A percentile compares a stretch with the other conserved stretches of the same genome.
These are phyloP conservation scores for Drosophila busckii DNA, from an alignment of 1,140 invertebrate species.

Conservation along the genomic window DNA sequence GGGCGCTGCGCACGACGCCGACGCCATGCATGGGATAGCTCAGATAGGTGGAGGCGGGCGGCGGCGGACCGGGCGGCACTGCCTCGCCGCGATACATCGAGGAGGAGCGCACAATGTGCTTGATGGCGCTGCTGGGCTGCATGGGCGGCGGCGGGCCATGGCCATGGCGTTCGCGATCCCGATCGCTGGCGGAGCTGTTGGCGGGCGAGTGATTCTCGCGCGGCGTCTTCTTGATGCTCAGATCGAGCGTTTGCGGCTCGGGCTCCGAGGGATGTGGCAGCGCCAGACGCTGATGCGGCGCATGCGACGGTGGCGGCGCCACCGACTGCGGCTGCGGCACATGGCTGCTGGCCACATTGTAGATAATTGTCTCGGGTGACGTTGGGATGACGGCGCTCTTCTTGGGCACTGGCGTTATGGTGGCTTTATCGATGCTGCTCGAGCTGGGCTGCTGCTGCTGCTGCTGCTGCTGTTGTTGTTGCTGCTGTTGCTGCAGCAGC, in stretches of 20 bases:
- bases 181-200: constrained; percentile 65
- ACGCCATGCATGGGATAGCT: constrained; percentile 59
- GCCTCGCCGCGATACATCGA: constrained; percentile 59
- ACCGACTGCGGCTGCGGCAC: constrained; percentile 18
- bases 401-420: constrained; percentile 83
- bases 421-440: constrained; percentile 81
- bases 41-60: constrained; percentile 48
- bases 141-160: constrained; percentile 78
- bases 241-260: constrained; percentile 86
- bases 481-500: constrained; percentile 68
- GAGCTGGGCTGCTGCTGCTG: constrained; percentile 71
- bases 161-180: constrained; percentile 41
- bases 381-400: constrained; percentile 45
- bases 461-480: constrained; percentile 47
- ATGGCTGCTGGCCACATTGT: constrained; percentile 43
- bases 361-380: constrained; percentile 81
- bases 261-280: constrained; percentile 80
- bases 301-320: constrained; percentile 16
- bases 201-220: constrained; percentile 80
- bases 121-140: constrained; percentile 36
- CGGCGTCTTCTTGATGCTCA: constrained; percentile 89
- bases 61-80: constrained; percentile 24
- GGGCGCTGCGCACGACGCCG: constrained; percentile 33
- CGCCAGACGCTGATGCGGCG: constrained; percentile 14
- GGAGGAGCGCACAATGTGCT: constrained; percentile 59